Base-by-base conservation (phyloP, 1,140 invertebrate species). In the Semibalanus balanoides region DNA sequence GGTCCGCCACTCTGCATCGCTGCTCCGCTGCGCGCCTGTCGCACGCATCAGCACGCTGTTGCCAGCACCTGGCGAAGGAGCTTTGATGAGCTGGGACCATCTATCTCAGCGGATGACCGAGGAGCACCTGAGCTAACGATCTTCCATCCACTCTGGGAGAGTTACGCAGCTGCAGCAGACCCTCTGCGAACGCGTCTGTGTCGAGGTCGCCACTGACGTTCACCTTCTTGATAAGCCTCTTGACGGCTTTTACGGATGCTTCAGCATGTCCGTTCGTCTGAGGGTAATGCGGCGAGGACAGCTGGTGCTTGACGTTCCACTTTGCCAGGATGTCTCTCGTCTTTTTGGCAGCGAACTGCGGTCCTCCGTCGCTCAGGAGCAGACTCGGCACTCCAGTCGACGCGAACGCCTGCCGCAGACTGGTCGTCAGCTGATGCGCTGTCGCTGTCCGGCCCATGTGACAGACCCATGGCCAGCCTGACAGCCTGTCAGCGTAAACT, bases 41-140 rank as follows among this genome's bases (percentile, higher is more conserved):
- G 69, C 69, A 70, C n/a, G 7, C 69, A 70, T 70, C 69, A 70
- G 69, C 69, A 25, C n/a, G 25, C 22, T 28, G 7, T 70, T 70
- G 69, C 69, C 69, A 27, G 25, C 22, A 27, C 69, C 27, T 28
- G 69, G 69, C 69, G 69, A 70, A n/a, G n/a, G 35, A 70, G 69
- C 69, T 70, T 7, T 70, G 69, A 29, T 73, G 78, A 30, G 74
- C 76, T 29, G 78, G 78, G 43, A 78, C 25, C 27, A 69, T 70
- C 27, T 43, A 76, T 19, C 75, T 30, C 29, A 78, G 3, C 29
- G 78, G 77, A 51, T 76, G 72, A 30, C 75, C 75, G 72, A 76
- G 77, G 27, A 79, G 31, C 25, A 76, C 30, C 31, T 79, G 77
- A 22, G 77, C 77, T 27, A 70, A 74, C 30, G 78, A 78, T 28